These are phyloP conservation scores for Parauchenoglanis ngamensis DNA, from an alignment of 2,797 vertebrate species.

Conservation along the genomic window DNA sequence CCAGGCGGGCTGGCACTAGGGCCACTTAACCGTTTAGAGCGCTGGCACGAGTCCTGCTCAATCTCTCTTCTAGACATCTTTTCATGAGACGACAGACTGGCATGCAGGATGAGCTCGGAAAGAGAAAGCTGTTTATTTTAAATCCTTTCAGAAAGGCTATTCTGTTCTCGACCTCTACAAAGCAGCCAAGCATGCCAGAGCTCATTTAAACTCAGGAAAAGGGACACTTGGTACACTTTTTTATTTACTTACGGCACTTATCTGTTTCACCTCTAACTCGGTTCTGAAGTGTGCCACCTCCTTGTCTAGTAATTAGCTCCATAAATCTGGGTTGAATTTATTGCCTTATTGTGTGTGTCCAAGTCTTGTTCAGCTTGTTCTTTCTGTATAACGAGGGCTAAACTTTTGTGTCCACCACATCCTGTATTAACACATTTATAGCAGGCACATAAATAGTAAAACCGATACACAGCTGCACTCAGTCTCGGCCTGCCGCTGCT, in stretches of 20 bases:
- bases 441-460: neutral
- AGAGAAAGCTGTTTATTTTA: slow-evolving; percentile 52
- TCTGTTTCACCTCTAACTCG: slow-evolving; percentile 56
- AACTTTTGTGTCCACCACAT: neutral
- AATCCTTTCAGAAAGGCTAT: slow-evolving; percentile 44
- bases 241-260: slow-evolving; percentile 41
- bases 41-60: slow-evolving; percentile 63
- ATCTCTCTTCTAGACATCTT: slow-evolving; percentile 50
- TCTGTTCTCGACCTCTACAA: slow-evolving; percentile 39
- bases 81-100: slow-evolving; percentile 54
- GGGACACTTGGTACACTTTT: slow-evolving; percentile 27
- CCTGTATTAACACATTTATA: neutral
- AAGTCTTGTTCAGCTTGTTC: neutral
- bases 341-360: neutral
- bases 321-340: slow-evolving; percentile 23
- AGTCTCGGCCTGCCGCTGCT: slow-evolving; percentile 23
- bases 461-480: neutral
- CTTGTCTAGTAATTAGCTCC: slow-evolving; percentile 36
- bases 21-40: slow-evolving; percentile 77
- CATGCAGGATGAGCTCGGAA: slow-evolving; percentile 34
- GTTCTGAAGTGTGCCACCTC: slow-evolving; percentile 38
- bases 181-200: slow-evolving; percentile 17
- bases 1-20: slow-evolving; percentile 73
- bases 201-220: slow-evolving; percentile 36
- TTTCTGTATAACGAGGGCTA: neutral